A percentile compares a stretch with the other conserved stretches of the same genome.
Conservation (phyloP, 2,113 vertebrate species). For the Parus major region DNA sequence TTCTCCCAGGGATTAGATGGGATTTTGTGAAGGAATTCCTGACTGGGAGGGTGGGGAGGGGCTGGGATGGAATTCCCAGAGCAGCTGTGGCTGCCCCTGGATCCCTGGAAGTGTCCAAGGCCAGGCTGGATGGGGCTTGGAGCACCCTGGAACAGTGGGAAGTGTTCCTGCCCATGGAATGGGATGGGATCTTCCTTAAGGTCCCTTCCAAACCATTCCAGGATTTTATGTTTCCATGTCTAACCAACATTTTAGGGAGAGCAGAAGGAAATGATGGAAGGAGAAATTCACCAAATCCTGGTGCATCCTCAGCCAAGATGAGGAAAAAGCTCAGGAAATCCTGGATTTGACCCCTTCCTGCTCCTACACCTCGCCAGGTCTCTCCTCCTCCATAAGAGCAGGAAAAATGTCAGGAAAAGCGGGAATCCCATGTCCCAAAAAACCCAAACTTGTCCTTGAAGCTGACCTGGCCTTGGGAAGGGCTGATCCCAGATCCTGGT, state of each 20-base stretch:
- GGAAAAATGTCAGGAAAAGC: not conserved
- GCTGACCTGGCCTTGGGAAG: not conserved
- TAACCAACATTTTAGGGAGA: not conserved
- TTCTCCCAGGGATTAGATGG: not conserved
- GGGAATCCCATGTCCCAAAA: not conserved
- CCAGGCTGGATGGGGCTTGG: no score
- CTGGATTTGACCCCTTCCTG: not conserved
- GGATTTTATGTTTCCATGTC: not conserved
- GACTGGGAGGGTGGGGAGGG: not conserved
- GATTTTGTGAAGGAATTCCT: not conserved
- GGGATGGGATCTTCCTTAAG: not conserved
- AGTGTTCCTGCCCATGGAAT: not conserved
- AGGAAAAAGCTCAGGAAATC: not conserved
- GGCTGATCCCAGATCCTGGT: rapidly evolving
- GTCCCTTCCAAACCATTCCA: not conserved
- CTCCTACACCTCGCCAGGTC: not conserved
- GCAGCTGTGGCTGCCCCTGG: not conserved
- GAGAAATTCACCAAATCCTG: no score
- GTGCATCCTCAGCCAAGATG: not conserved
- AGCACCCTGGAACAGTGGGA: rapidly evolving
- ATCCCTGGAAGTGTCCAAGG: not conserved
- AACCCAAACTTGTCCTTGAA: not conserved
- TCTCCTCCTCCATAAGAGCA: not conserved
- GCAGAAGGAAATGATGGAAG: not conserved
- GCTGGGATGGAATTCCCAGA: not conserved